Conservation (phyloP, 2,888 invertebrate species). For the Chrysodeixis includens region DNA sequence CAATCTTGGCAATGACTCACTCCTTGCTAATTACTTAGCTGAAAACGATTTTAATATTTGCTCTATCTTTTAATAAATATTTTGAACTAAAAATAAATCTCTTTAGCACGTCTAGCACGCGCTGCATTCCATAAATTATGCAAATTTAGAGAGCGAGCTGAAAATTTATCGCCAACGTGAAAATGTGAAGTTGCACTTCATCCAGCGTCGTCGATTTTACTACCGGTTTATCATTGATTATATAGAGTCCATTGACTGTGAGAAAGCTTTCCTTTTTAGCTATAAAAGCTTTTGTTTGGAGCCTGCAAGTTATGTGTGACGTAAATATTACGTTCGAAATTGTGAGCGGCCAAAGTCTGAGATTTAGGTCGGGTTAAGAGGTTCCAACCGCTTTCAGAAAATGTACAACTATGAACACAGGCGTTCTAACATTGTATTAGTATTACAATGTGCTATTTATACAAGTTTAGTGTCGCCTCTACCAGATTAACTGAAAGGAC, state of each 20-base stretch:
- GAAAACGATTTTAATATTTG: slow-evolving; percentile 27
- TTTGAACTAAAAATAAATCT: neutral
- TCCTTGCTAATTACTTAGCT: slow-evolving; percentile 29
- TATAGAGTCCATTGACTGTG: slow-evolving; percentile 13
- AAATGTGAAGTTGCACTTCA: slow-evolving; percentile 21
- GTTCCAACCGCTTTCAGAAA: neutral
- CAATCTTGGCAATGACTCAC: slow-evolving; percentile 43
- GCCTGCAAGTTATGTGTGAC: slow-evolving; percentile 18
- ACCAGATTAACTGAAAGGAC: slow-evolving; percentile 43
- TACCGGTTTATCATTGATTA: slow-evolving; percentile 28
- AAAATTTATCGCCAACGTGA: slow-evolving; percentile 33
- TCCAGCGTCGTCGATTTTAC: slow-evolving; percentile 27
- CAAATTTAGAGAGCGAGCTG: slow-evolving; percentile 16
- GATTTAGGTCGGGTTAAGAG: slow-evolving; percentile 2
- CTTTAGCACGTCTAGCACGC: slow-evolving; percentile 2
- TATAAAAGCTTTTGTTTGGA: slow-evolving; percentile 8
- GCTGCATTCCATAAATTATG: slow-evolving; percentile 24
- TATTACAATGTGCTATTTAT: neutral
- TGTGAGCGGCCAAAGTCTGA: slow-evolving; percentile 10
- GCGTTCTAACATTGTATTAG: neutral
- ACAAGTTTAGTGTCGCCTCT: neutral
- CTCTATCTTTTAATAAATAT: slow-evolving; percentile 1
- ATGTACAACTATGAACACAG: neutral
- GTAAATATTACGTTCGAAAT: slow-evolving; percentile 10
- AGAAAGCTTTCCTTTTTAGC: slow-evolving; percentile 12